These are phyloP conservation scores for Microtus richardsoni DNA, from an alignment of 2,113 vertebrate genomes.

Conservation along the genomic window DNA sequence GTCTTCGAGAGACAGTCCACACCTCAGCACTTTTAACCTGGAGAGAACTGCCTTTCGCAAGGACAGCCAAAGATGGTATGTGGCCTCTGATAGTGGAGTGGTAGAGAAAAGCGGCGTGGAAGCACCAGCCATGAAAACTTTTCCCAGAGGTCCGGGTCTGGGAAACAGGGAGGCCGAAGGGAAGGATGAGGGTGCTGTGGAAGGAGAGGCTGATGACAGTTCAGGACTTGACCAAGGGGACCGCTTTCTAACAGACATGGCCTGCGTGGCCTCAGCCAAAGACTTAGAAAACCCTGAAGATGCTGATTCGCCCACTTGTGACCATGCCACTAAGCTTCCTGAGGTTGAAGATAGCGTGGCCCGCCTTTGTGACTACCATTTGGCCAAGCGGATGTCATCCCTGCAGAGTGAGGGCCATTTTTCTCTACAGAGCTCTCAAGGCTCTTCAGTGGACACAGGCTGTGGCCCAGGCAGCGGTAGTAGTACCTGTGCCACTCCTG, in stretches of 20 bases:
- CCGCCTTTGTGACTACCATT: slow-evolving; percentile 93
- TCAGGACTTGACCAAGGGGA: slow-evolving; percentile 87
- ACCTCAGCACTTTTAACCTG: slow-evolving; percentile 93
- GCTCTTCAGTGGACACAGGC: slow-evolving; percentile 96
- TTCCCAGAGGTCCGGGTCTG: slow-evolving; percentile 87
- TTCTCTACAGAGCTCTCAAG: slow-evolving; percentile 96
- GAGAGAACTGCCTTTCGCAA: slow-evolving; percentile 95
- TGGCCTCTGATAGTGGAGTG: slow-evolving; percentile 87
- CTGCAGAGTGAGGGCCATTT: slow-evolving; percentile 95
- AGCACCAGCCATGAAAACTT: slow-evolving; percentile 85
- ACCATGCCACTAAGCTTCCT: slow-evolving; percentile 90
- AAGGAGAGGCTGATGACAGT: slow-evolving; percentile 85
- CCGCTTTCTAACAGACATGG: slow-evolving; percentile 88
- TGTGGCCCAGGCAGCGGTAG: slow-evolving; percentile 96
- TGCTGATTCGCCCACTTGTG: slow-evolving; percentile 82
- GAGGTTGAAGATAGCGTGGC: slow-evolving; percentile 90
- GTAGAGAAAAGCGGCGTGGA: slow-evolving; percentile 90
- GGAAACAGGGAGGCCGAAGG: slow-evolving; percentile 87
- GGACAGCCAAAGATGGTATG: slow-evolving; percentile 92
- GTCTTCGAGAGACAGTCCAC: slow-evolving; percentile 92
- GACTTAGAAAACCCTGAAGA: slow-evolving; percentile 87
- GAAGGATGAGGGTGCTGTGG: slow-evolving; percentile 88
- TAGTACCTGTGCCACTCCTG: slow-evolving; percentile 93
- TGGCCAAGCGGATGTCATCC: slow-evolving; percentile 96
- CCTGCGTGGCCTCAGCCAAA: slow-evolving; percentile 90